Conservation (phyloP, 2,113 vertebrate species). For the Corythaixoides concolor region DNA sequence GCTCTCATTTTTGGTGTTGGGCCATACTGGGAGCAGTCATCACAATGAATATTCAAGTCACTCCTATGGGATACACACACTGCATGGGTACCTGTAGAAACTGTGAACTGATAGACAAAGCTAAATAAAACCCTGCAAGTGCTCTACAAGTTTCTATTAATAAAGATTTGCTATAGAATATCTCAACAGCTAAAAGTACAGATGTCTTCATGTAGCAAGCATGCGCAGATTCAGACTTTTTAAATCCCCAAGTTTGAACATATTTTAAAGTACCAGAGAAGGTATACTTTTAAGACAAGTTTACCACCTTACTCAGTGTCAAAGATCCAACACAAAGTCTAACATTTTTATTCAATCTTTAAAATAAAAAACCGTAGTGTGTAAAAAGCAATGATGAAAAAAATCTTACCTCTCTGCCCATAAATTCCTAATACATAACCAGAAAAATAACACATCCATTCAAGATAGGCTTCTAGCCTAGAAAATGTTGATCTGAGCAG, state of each 20-base stretch:
- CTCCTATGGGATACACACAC: not conserved
- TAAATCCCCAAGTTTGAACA: not conserved
- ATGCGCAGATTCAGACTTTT: not conserved
- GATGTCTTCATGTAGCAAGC: not conserved
- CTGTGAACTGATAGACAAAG: not conserved
- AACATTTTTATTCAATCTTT: not conserved
- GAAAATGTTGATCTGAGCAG: not conserved
- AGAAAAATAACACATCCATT: not conserved
- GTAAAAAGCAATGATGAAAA: not conserved
- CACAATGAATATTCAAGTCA: not conserved
- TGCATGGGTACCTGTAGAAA: not conserved
- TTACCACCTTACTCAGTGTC: not conserved
- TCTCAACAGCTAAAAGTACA: not conserved
- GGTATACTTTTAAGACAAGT: not conserved
- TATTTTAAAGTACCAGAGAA: not conserved
- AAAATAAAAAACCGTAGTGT: rapidly evolving
- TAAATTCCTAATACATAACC: not conserved
- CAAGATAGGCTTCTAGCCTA: not conserved
- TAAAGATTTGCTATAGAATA: not conserved
- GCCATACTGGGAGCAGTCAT: not conserved
- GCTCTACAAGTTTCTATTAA: not conserved
- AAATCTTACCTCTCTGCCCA: not conserved
- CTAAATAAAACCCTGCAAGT: not conserved
- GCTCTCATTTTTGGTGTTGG: not conserved
- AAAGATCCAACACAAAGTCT: not conserved